Evolutionary conservation across 2,113 vertebrate genomes (phyloP), one percentile per base, ranked within the genome.

Genomic region (Chaetodon trifascialis): DNA sequence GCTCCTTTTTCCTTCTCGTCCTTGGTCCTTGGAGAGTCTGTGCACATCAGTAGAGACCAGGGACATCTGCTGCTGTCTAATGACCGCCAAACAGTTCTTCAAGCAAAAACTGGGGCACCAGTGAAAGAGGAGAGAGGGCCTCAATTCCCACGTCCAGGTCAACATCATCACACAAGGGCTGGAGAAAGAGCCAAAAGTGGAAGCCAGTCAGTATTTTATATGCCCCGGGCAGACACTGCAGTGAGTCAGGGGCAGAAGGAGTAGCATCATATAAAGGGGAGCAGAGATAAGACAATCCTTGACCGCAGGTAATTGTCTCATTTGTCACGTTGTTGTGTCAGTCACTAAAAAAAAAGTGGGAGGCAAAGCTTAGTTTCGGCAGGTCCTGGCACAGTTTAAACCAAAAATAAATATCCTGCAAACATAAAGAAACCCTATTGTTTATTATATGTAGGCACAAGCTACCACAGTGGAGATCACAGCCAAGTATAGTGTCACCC

Each of bases 221-320:
- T 44, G 71, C 59, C 54, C 49, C 1, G 8, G 79, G 70, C 55
- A 54, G 75, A 82, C 75, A 10, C 0, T 63, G 40, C 4, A 2
- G 66, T 25, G 70, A 78, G 82, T 66, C n/a, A 30, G 51, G 59
- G 70, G 59, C 25, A 67, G 46, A 71, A 23, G 52, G 16, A 59
- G 44, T 60, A 60, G 66, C 14, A 8, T 38, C 7, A 0, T 12
- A 65, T 60, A 80, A 52, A 68, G 62, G 52, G 67, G 40, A 84
- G 52, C 71, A 38, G 47, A 46, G 62, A 79, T 58, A 34, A 85
- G 70, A 58, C 73, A 17, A 77, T 64, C 64, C 59, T 73, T 73
- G 77, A 81, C 67, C 3, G 44, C 47, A 64, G 77, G 58, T 73
- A 80, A 83, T 71, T 62, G 72, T 80, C 72, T 83, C 80, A 83